phyloP scores from a whole-genome alignment of 2,797 vertebrate species.

The Erithacus rubecula region DNA sequence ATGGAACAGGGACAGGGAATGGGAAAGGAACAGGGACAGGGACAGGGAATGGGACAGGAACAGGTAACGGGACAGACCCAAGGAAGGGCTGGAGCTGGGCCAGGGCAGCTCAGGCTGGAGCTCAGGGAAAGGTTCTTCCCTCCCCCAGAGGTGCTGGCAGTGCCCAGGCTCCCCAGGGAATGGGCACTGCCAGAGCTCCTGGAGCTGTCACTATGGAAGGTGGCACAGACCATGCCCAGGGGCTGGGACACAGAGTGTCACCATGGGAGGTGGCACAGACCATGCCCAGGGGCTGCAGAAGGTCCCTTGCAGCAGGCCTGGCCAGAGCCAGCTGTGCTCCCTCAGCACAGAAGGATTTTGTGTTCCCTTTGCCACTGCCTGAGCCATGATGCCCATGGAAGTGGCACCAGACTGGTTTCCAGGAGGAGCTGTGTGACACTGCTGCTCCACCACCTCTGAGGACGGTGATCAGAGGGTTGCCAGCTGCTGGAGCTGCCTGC shows the following conservation, averaged over 20 bases:
- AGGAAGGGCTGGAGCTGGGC: neutral
- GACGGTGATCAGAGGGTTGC: too few relatives aligned
- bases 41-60: too few relatives aligned
- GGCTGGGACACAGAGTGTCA: too few relatives aligned
- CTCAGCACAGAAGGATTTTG: neutral
- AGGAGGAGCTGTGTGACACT: neutral
- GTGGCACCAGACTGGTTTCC: neutral
- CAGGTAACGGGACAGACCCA: too few relatives aligned
- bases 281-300: neutral
- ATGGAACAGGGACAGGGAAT: too few relatives aligned
- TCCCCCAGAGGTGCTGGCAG: neutral
- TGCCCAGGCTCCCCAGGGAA: neutral
- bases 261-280: neutral
- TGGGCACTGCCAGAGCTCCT: too few relatives aligned
- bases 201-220: neutral
- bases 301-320: neutral
- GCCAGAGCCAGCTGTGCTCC: neutral
- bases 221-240: neutral
- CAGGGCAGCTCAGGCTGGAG: neutral
- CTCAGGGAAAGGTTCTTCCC: neutral
- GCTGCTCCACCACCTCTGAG: neutral
- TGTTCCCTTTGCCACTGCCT: neutral
- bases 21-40: too few relatives aligned
- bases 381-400: fast-evolving
- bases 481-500: neutral